Conservation (phyloP, 2,888 invertebrate genomes). For the Phyllotreta striolata region DNA sequence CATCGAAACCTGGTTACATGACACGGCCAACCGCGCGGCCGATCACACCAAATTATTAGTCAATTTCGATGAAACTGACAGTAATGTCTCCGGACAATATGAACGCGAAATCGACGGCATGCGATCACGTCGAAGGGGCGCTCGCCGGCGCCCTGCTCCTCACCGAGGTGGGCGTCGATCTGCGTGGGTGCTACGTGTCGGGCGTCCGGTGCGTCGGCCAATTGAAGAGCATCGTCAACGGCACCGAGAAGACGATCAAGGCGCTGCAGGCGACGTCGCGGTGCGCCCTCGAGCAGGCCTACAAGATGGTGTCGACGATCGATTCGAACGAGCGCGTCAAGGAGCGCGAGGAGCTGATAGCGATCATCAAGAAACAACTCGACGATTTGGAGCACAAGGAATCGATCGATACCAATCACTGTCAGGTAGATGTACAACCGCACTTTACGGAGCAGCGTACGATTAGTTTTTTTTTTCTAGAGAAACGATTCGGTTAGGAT, state of each 20-base stretch:
- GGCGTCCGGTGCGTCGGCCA: constrained; percentile 60
- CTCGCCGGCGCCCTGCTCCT: constrained; percentile 51
- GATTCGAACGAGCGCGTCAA: constrained; percentile 27
- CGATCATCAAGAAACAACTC: constrained; percentile 18
- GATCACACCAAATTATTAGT: constrained; percentile 11
- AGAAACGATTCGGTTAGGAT: constrained; percentile 55
- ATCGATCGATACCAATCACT: neutral
- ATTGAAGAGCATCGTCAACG: constrained; percentile 55
- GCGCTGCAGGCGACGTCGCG: constrained; percentile 56
- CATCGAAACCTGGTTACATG: too few relatives aligned
- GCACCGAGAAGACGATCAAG: constrained; percentile 56
- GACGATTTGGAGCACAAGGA: constrained; percentile 16
- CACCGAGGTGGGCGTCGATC: constrained; percentile 60
- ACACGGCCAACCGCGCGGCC: neutral
- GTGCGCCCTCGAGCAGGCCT: constrained; percentile 55
- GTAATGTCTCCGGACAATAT: constrained; percentile 25
- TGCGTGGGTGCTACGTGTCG: constrained; percentile 56
- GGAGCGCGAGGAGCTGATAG: constrained; percentile 25
- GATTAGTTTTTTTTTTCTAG: constrained; percentile 40
- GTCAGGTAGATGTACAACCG: constrained; percentile 15
- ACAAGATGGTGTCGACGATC: constrained; percentile 51
- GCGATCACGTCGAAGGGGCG: constrained; percentile 7
- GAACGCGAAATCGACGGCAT: constrained; percentile 16
- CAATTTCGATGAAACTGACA: constrained; percentile 24
- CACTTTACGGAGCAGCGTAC: too few relatives aligned